Evolutionary conservation across 2,113 vertebrate genomes (phyloP), one percentile per base, ranked within the genome.

Genomic region (Cyanoramphus novaezelandiae): DNA sequence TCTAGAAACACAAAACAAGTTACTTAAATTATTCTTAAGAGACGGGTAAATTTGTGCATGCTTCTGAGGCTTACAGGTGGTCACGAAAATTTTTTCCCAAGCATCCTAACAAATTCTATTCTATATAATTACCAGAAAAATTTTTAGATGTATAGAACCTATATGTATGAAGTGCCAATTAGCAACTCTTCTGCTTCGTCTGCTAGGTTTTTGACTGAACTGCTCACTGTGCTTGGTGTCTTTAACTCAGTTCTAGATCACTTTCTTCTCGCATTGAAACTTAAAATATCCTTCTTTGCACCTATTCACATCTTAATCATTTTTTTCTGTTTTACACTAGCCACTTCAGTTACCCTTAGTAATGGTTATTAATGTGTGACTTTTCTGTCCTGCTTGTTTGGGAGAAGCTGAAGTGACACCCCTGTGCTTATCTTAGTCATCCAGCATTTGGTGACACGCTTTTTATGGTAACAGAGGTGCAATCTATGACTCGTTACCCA

Each of bases 101-200:
- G 29, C 44, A 23, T 80, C 67, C 49, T 82, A 20, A 80, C 18
- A 76, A 87, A 46, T 35, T 16, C 0, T 77, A 1, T 50, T 35
- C 47, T 68, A 0, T 28, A 15, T 82, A 31, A 60, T 39, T 41
- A 55, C 47, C 20, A 87, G 24, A 39, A 91, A 52, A 65, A 20
- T 49, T 37, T 70, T 77, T 47, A 63, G 11, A 11, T 49, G 5
- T 21, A 11, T 11, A 37, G 46, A 74, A 16, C 16, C 9, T 0
- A 0, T 67, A 13, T 5, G 7, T 46, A 12, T 11, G 13, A 57
- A 43, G 33, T 60, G n/a, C 17, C 11, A 20, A 1, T 41, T 44
- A 44, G 63, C 21, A 23, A 10, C 19, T 90, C 35, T 46, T 72
- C 46, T 50, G 23, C 12, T 90, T 83, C 55, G 25, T 29, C n/a